phyloP scores from a whole-genome alignment of 2,797 vertebrate species.

The Crocodylus rhombifer region DNA sequence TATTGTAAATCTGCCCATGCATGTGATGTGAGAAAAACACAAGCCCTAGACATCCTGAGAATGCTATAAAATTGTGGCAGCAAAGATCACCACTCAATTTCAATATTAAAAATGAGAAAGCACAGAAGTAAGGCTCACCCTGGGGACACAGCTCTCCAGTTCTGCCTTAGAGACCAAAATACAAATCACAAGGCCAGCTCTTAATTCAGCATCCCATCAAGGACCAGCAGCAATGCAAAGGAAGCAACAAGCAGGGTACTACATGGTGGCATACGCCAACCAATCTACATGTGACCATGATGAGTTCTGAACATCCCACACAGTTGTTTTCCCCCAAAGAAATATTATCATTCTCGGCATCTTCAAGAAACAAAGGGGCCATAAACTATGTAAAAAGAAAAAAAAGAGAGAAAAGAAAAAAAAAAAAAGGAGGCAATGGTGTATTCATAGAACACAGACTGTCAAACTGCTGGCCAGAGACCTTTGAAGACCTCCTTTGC shows the following conservation, averaged over 20 bases:
- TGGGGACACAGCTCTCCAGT: conserved; percentile 7
- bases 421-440: not conserved
- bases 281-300: not conserved
- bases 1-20: conserved; percentile 54
- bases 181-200: conserved; percentile 29
- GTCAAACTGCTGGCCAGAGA: accelerated
- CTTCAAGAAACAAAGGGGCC: not conserved
- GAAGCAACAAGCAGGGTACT: not conserved
- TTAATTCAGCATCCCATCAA: not conserved
- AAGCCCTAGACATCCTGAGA: conserved; percentile 34
- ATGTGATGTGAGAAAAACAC: conserved; percentile 43
- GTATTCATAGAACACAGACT: not conserved
- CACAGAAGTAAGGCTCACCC: conserved; percentile 7
- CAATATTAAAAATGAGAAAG: conserved; percentile 28
- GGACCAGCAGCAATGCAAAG: accelerated
- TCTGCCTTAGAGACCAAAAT: conserved; percentile 10
- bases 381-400: accelerated
- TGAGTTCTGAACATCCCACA: not conserved
- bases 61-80: conserved; percentile 20
- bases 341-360: not conserved
- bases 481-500: not conserved
- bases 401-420: not conserved
- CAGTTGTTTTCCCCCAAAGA: accelerated
- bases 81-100: not conserved
- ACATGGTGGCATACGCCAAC: accelerated